A percentile compares a stretch with the other conserved stretches of the same genome.
Conservation (phyloP, 2,888 invertebrate genomes). For the Cantharis rufa region DNA sequence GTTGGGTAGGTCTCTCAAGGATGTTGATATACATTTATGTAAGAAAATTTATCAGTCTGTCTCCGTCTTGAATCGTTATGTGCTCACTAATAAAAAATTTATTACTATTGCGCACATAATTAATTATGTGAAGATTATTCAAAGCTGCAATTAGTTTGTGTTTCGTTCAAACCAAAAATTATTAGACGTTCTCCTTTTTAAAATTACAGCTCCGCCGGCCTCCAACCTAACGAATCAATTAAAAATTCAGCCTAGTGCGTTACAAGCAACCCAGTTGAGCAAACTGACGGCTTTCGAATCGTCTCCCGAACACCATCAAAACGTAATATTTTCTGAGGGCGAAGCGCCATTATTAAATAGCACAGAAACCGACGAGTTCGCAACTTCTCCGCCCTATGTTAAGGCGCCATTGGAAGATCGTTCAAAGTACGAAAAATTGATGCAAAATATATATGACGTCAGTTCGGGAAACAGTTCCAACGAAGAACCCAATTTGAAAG, state of each 20-base stretch:
- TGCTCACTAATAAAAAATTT: background rate
- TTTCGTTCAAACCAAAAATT: background rate
- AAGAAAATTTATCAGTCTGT: background rate
- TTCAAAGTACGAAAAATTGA: constrained; percentile 77
- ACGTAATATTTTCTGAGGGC: constrained; percentile 47
- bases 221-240: background rate
- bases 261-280: background rate
- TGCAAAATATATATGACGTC: constrained; percentile 63
- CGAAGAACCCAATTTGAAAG: constrained; percentile 53
- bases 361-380: constrained; percentile 40
- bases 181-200: constrained; percentile 11
- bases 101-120: background rate
- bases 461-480: constrained; percentile 57
- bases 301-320: constrained; percentile 33
- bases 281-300: constrained; percentile 31
- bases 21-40: background rate
- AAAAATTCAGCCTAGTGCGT: background rate
- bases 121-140: background rate
- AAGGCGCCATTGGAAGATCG: constrained; percentile 70
- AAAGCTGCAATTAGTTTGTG: background rate
- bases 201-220: constrained; percentile 25
- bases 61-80: background rate
- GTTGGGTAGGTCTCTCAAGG: background rate
- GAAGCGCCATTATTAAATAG: constrained; percentile 53
- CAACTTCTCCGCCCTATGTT: constrained; percentile 60